phyloP scores from a whole-genome alignment of 2,888 invertebrate genomes.

The Leuctra nigra region DNA sequence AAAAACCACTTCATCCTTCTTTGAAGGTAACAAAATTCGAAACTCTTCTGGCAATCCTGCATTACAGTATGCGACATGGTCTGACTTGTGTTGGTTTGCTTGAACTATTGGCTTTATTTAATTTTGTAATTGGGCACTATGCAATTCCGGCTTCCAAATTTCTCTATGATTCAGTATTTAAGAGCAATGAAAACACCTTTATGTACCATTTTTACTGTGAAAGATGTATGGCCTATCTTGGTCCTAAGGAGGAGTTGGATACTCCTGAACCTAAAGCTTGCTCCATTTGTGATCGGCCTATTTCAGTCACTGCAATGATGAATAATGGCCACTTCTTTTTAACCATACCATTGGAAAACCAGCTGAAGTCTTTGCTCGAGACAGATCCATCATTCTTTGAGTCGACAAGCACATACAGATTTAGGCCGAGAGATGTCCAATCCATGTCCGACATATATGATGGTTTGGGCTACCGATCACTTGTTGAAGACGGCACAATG shows the following conservation, averaged over 20 bases:
- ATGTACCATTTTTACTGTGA: background rate
- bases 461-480: background rate
- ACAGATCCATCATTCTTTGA: background rate
- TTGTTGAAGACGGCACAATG: background rate
- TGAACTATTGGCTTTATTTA: background rate
- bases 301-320: background rate
- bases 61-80: background rate
- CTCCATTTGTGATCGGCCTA: background rate
- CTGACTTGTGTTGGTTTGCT: background rate
- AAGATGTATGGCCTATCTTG: background rate
- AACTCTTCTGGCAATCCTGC: background rate
- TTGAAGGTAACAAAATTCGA: background rate
- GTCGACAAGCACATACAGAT: background rate
- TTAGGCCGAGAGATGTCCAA: background rate
- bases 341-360: background rate
- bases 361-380: background rate
- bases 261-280: background rate
- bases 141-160: background rate
- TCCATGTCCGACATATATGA: slow-evolving; percentile 12
- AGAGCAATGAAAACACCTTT: background rate
- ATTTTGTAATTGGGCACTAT: background rate
- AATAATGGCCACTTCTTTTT: background rate
- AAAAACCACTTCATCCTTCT: background rate
- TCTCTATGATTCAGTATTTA: background rate
- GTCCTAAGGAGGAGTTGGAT: background rate